phyloP scores from a whole-genome alignment of 2,113 vertebrate genomes.

The Telmatochromis sp. region DNA sequence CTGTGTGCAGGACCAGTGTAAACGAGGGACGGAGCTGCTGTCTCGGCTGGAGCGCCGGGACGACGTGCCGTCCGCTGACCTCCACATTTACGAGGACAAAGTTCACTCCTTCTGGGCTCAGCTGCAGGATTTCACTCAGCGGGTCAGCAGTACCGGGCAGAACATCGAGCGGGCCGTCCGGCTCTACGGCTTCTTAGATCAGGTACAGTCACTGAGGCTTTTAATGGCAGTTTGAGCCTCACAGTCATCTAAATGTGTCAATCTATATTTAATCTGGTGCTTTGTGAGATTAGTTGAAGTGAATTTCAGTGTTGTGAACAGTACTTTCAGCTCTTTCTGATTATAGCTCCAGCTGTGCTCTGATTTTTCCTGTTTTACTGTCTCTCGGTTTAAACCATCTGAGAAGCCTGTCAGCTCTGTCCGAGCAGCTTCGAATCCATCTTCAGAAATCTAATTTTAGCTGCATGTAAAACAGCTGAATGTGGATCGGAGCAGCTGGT shows the following conservation, averaged over 20 bases:
- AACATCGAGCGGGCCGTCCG: not conserved
- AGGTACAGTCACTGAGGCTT: not conserved
- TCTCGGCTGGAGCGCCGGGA: slow-evolving; percentile 10
- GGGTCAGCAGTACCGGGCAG: not conserved
- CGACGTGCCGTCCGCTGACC: not conserved
- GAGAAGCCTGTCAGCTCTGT: not conserved
- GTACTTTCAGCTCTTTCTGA: accelerated
- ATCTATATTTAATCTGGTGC: not conserved
- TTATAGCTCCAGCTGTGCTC: not conserved
- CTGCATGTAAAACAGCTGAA: not conserved
- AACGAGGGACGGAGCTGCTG: slow-evolving; percentile 4
- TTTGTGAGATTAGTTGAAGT: accelerated
- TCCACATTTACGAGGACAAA: slow-evolving; percentile 4
- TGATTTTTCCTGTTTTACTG: accelerated
- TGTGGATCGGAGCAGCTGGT: not conserved
- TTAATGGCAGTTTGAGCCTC: not conserved
- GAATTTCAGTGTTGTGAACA: not conserved
- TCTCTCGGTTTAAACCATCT: not conserved
- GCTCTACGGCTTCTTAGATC: slow-evolving; percentile 44
- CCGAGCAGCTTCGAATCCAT: not conserved
- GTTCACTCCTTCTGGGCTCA: slow-evolving; percentile 37
- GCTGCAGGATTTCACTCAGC: slow-evolving; percentile 47
- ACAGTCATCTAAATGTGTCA: not conserved
- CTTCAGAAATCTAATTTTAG: not conserved
- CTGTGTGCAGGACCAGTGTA: slow-evolving; percentile 7